Evolutionary conservation across 2,888 invertebrate genomes (phyloP), one percentile per base, ranked within the genome.

Genomic region (Eupithecia tripunctaria): DNA sequence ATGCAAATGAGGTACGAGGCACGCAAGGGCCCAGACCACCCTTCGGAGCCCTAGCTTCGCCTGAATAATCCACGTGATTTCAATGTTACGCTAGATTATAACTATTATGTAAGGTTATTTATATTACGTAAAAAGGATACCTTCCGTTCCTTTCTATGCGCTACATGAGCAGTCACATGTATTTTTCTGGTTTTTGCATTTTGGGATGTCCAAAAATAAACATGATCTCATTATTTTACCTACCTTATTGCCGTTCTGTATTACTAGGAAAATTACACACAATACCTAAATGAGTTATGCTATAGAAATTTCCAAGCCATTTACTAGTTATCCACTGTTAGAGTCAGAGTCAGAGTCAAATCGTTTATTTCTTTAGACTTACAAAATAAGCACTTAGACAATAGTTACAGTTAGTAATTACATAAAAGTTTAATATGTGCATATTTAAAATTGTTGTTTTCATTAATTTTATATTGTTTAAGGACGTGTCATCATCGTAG

Each of bases 1-100:
- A 92, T 92, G 92, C 86, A 89, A 93, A 93, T 93, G 82, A 75
- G 73, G 69, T 76, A 74, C 75, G 64, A 72, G 84, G 87, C 93
- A 93, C 93, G 93, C 93, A 82, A 92, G 41, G 69, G 64, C 80
- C 38, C 78, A 72, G 83, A 74, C 84, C 75, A 70, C 70, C 74
- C 70, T 41, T 47, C 91, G 82, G 92, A 71, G 72, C 66, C 74
- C 43, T 69, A 67, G 67, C 72, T 59, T 36, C 36, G 63, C 27
- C 32, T 71, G 56, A 69, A 71, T 71, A 71, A 71, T 56, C 25
- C 32, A 63, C n/a, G 25, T 56, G 5, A 56, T 25, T 21, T 51
- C 4, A 56, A 25, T 25, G 14, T 56, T 56, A 21, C 14, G 56
- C 56, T 1, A 21, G 21, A 47, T 69, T 43, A n/a, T 70, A 51